Percentiles rank a stretch among this genome's conserved stretches.
Evolutionary conservation across 2,113 vertebrate genomes (phyloP).

Genomic region (Prinia subflava): DNA sequence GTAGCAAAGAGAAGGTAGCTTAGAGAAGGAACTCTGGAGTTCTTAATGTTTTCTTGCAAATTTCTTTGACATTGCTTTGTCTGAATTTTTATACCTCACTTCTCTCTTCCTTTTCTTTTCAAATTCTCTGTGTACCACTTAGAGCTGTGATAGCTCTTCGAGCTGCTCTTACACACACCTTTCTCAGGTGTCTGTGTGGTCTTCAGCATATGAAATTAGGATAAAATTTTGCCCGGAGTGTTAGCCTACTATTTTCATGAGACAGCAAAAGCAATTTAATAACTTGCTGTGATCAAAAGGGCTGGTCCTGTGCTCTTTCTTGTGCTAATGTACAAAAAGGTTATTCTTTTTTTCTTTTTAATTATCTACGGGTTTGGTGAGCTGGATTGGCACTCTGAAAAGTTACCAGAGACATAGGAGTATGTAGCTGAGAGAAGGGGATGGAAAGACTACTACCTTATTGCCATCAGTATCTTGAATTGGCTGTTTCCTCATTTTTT

Average conservation of each 20-base stretch:
- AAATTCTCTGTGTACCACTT: not conserved
- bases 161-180: not conserved
- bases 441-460: not conserved
- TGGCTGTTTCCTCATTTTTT: not conserved
- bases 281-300: not conserved
- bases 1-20: not conserved
- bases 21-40: not conserved
- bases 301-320: not conserved
- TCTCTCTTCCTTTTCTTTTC: slow-evolving; percentile 18
- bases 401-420: not conserved
- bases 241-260: not conserved
- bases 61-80: slow-evolving; percentile 29
- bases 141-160: not conserved
- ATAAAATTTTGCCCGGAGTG: not conserved
- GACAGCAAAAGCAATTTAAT: not conserved
- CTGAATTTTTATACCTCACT: slow-evolving; percentile 26
- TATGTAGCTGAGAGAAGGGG: slow-evolving; percentile 6
- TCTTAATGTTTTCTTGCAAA: slow-evolving; percentile 15
- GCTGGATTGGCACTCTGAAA: not conserved
- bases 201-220: not conserved
- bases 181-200: not conserved
- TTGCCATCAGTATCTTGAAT: not conserved
- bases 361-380: slow-evolving; percentile 23
- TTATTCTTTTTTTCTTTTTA: not conserved
- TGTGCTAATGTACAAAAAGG: slow-evolving; percentile 22